Conservation (phyloP, 2,113 vertebrate species). For the Ammospiza nelsoni region DNA sequence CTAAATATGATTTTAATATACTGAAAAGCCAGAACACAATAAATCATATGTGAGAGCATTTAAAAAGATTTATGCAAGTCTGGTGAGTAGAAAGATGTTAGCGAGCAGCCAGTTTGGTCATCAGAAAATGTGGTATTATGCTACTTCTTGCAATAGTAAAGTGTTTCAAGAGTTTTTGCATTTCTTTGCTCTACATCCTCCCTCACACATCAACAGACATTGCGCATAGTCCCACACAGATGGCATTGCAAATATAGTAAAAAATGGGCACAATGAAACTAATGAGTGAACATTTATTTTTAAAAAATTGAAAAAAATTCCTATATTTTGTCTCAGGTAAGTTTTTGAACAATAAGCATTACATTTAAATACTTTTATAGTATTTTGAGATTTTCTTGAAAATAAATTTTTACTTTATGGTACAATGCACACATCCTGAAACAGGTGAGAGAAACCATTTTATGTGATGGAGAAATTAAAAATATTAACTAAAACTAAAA, state of each 20-base stretch:
- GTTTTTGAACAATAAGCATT: neutral
- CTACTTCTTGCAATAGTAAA: neutral
- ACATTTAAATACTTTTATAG: neutral
- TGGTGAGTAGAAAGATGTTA: slow-evolving; percentile 5
- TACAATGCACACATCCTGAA: neutral
- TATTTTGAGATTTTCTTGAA: neutral
- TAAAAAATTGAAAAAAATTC: neutral
- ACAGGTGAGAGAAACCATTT: neutral
- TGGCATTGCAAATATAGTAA: neutral
- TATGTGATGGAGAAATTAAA: neutral
- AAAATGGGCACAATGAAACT: neutral
- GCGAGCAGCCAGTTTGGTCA: neutral
- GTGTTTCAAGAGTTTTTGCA: neutral
- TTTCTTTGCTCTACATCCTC: neutral
- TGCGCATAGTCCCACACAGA: neutral
- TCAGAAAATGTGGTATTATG: neutral
- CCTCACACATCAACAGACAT: neutral
- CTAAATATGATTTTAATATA: slow-evolving; percentile 71
- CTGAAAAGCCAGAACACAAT: slow-evolving; percentile 28
- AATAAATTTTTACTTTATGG: neutral
- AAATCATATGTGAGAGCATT: slow-evolving; percentile 45
- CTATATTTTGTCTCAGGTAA: neutral
- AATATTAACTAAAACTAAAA: neutral
- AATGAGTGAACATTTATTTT: neutral
- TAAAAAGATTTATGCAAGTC: slow-evolving; percentile 42